Conservation (phyloP, 2,888 invertebrate species). For the Eueremaeus valkanovi region DNA sequence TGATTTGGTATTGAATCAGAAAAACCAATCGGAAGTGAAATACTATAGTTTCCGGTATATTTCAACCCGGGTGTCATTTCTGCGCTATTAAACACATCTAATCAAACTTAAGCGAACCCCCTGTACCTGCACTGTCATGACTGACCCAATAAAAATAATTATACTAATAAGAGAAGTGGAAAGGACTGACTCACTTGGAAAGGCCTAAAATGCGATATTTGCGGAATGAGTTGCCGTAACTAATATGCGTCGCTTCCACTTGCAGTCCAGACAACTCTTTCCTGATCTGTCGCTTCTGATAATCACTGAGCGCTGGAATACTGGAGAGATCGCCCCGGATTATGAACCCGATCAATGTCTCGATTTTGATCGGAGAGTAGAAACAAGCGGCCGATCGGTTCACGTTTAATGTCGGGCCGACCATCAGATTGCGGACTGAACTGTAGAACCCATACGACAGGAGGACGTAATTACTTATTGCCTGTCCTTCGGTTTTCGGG, state of each 20-base stretch:
- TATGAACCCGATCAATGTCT: neutral
- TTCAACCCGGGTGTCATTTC: no score
- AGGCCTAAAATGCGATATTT: conserved; percentile 34
- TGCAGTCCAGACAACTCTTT: conserved; percentile 36
- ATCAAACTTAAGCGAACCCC: no score
- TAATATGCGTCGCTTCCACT: conserved; percentile 35
- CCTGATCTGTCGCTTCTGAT: neutral
- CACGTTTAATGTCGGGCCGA: conserved; percentile 17
- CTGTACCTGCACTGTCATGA: no score
- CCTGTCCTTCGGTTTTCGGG: neutral
- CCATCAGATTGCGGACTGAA: conserved; percentile 30
- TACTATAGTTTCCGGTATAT: no score
- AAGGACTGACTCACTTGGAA: neutral
- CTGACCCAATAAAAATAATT: neutral
- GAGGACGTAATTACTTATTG: neutral
- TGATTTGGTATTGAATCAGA: neutral
- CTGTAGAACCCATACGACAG: conserved; percentile 12
- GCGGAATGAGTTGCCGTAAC: neutral
- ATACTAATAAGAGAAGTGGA: no score
- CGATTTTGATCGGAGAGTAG: neutral
- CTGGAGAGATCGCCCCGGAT: neutral
- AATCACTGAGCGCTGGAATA: neutral
- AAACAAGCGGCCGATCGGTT: conserved; percentile 23
- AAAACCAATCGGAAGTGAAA: neutral
- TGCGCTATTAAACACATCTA: no score